Conservation (phyloP, 30 jellyfish, hydroid and myxozoan species). For the Hydractinia symbiolongicarpus region DNA sequence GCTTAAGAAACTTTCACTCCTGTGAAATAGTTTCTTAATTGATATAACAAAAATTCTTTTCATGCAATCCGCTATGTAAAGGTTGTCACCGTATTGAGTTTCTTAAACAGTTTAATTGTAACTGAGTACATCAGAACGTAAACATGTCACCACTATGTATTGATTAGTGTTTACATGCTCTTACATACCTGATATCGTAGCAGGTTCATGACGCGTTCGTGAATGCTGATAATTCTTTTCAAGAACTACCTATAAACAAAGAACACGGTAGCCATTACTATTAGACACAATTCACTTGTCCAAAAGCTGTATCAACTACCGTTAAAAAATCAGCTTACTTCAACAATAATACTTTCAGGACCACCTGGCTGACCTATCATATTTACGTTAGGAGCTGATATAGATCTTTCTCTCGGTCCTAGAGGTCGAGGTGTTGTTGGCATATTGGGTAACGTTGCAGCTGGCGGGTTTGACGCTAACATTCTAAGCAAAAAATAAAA, state of each 20-base stretch:
- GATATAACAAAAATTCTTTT: too few relatives aligned
- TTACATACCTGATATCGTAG: constrained; percentile 35
- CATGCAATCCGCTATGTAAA: too few relatives aligned
- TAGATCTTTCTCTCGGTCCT: constrained; percentile 89
- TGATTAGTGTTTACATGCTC: not conserved
- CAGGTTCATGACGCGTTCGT: constrained; percentile 16
- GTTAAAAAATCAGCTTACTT: constrained; percentile 13
- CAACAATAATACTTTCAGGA: not conserved
- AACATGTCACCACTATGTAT: too few relatives aligned
- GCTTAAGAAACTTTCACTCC: too few relatives aligned
- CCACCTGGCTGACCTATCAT: constrained; percentile 42
- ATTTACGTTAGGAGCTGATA: constrained; percentile 96
- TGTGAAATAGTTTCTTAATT: too few relatives aligned
- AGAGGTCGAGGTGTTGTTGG: constrained; percentile 70
- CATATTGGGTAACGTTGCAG: constrained; percentile 34
- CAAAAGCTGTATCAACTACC: too few relatives aligned
- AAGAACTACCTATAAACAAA: constrained; percentile 14
- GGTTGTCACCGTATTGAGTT: too few relatives aligned
- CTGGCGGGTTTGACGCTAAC: constrained; percentile 7
- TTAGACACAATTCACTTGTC: too few relatives aligned
- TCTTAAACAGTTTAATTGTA: too few relatives aligned
- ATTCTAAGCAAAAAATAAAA: not conserved
- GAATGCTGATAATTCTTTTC: constrained; percentile 2
- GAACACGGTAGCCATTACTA: not conserved
- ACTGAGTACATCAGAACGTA: too few relatives aligned